Evolutionary conservation across 1,140 invertebrate species (phyloP).

Genomic region (Rhopalosiphum padi): DNA sequence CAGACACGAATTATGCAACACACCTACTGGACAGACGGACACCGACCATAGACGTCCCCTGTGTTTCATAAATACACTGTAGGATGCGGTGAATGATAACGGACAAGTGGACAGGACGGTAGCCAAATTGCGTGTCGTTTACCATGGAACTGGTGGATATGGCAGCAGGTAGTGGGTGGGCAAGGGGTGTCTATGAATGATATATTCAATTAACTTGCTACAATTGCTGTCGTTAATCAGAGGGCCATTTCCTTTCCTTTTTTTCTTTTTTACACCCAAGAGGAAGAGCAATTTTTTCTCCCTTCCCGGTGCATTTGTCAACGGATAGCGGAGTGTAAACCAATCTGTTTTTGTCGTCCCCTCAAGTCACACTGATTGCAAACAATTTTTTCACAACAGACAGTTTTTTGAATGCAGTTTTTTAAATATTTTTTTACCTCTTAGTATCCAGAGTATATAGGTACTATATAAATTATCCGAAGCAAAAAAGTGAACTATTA

Average conservation of each 20-base stretch:
- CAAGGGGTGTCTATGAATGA: constrained; percentile 39
- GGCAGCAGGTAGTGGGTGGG: neutral
- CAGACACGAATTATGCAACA: constrained; percentile 28
- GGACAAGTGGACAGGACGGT: neutral
- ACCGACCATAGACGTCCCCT: constrained; percentile 4
- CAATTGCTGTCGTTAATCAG: constrained; percentile 57
- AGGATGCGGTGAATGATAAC: neutral
- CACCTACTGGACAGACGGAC: neutral
- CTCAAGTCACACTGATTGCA: constrained; percentile 38
- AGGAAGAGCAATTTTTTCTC: constrained; percentile 35
- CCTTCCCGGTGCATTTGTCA: constrained; percentile 29
- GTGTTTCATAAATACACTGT: constrained; percentile 42
- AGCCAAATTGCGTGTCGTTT: constrained; percentile 35
- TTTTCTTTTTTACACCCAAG: constrained; percentile 15
- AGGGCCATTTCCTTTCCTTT: constrained; percentile 44
- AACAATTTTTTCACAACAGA: constrained; percentile 46
- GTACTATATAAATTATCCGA: neutral
- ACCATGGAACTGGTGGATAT: neutral
- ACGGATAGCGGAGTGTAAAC: constrained; percentile 3
- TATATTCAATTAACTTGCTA: constrained; percentile 57
- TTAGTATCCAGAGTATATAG: neutral
- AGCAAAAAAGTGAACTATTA: neutral
- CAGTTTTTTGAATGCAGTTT: neutral
- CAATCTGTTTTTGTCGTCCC: constrained; percentile 40
- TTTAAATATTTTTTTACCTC: constrained; percentile 11